Evolutionary conservation across 2,113 vertebrate species (phyloP).

Genomic region (Anhinga anhinga): DNA sequence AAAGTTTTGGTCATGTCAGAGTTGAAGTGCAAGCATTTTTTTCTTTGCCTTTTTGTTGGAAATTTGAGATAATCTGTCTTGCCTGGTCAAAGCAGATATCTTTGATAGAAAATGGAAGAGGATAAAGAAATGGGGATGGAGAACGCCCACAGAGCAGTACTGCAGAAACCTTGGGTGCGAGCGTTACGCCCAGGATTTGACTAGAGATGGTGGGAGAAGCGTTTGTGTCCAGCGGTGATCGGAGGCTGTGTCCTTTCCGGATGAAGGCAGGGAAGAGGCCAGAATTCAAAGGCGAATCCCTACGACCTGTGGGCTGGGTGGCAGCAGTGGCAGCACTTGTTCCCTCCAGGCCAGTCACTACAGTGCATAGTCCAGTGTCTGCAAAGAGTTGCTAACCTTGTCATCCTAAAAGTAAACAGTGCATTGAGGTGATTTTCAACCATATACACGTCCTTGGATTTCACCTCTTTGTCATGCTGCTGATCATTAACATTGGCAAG

Average conservation of each 20-base stretch:
- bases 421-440: neutral
- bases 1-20: neutral
- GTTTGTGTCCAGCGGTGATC: neutral
- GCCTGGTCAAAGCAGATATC: neutral
- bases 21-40: neutral
- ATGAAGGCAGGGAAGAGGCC: neutral
- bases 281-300: neutral
- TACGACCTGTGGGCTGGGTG: rapidly evolving
- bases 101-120: neutral
- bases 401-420: neutral
- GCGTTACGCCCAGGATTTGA: neutral
- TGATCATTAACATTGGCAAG: neutral
- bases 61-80: neutral
- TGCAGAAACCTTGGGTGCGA: neutral
- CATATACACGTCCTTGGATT: neutral
- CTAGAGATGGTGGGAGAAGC: neutral
- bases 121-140: neutral
- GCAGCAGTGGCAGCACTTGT: neutral
- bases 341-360: neutral
- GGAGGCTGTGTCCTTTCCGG: neutral
- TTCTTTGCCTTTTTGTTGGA: neutral
- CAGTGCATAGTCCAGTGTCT: neutral
- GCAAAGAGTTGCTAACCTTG: neutral
- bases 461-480: neutral
- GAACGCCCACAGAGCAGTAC: neutral